Evolutionary conservation across 2,113 vertebrate species (phyloP), one percentile per base, ranked within the genome.

Genomic region (Meles meles): DNA sequence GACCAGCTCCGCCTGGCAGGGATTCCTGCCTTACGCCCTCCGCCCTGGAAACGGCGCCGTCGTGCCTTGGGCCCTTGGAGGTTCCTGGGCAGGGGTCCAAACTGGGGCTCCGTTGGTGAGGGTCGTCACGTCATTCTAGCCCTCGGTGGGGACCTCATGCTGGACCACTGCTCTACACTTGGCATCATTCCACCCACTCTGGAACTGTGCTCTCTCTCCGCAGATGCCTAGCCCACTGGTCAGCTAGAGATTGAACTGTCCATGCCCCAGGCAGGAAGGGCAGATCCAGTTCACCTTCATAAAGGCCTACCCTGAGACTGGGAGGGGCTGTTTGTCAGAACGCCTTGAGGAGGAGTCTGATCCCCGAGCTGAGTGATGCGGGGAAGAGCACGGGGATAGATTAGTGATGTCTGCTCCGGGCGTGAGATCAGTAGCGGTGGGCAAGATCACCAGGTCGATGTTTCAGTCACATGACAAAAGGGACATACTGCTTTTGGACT

Each of bases 331-430:
- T 65, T 27, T 39, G 25, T n/a, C 18, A 59, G 86, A 85, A 61
- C 1, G 0, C 7, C 0, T 15, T 1, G 61, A 82, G 44, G 9
- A 37, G 80, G 39, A 59, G 1, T 5, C n/a, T n/a, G 81, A 83
- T 39, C 31, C 83, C 52, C 81, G 42, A n/a, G 39, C 71, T 44
- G 20, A 77, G 25, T 5, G 6, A 67, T 34, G 63, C 25, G 49
- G 34, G 29, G 69, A 39, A 23, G 80, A 37, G 29, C 67, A 21
- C 39, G 1, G 5, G 84, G 83, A 71, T 88, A 6, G 37, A 84
- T 91, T 34, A 44, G 37, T 93, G 74, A 93, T 83, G 92, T 95
- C 97, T 94, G 83, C 87, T 25, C 14, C 87, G 37, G 65, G 57
- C 20, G 21, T 65, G 69, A 69, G 55, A 21, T 74, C 67, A 20